Conservation (phyloP, 2,797 vertebrate genomes). For the Poeciliopsis gracilis region DNA sequence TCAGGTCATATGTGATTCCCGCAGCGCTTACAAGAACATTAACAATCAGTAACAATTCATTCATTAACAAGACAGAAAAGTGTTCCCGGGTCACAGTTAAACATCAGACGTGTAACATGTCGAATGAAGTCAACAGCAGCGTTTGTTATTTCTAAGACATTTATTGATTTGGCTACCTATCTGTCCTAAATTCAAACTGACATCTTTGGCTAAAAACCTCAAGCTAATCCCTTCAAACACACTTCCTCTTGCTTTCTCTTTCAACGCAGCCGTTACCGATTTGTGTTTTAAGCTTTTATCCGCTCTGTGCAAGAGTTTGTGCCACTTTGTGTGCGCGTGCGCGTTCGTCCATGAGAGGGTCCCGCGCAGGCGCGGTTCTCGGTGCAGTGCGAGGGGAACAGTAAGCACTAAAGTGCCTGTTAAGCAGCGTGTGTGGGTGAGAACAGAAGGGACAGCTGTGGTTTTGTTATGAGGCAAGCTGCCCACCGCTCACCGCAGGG, state of each 20-base stretch:
- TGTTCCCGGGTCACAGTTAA: conserved; percentile 40
- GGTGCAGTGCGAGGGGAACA: conserved; percentile 45
- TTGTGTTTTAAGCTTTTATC: conserved; percentile 14
- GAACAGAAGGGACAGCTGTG: conserved; percentile 76
- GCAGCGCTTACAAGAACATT: conserved; percentile 25
- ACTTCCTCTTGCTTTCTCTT: conserved; percentile 6
- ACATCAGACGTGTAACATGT: conserved; percentile 32
- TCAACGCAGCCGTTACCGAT: conserved; percentile 11
- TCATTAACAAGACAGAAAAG: conserved; percentile 38
- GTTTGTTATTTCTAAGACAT: conserved; percentile 37
- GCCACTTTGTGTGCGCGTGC: conserved; percentile 35
- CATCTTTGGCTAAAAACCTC: conserved; percentile 41
- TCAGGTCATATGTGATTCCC: conserved; percentile 29
- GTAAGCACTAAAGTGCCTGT: conserved; percentile 73
- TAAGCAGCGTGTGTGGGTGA: conserved; percentile 63
- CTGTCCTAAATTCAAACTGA: conserved; percentile 37
- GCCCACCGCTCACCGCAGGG: conserved; percentile 70
- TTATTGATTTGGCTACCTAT: conserved; percentile 39
- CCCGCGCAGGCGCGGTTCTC: conserved; percentile 27
- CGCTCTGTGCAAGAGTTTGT: conserved; percentile 8
- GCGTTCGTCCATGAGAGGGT: conserved; percentile 9
- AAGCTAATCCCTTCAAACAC: conserved; percentile 19
- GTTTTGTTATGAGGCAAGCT: conserved; percentile 67
- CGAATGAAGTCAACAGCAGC: conserved; percentile 30
- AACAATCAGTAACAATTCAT: conserved; percentile 48